A percentile compares a stretch with the other conserved stretches of the same genome.
These are phyloP conservation scores for Sceliomorpha sp. DNA, from an alignment of 2,888 invertebrate genomes.

Conservation along the genomic window DNA sequence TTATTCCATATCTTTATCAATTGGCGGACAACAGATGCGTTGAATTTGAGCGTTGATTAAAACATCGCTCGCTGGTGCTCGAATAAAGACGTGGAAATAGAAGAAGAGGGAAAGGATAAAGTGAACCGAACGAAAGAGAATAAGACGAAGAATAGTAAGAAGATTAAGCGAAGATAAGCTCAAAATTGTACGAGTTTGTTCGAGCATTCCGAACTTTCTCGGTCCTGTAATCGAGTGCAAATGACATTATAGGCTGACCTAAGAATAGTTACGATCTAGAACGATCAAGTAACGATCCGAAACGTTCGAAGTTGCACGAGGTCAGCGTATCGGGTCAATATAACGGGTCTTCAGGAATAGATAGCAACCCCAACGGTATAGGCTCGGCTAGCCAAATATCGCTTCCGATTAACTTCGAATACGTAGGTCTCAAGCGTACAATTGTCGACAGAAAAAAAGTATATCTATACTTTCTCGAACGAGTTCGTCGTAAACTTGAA, in stretches of 20 bases:
- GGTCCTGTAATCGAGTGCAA: constrained; percentile 36
- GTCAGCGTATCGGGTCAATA: constrained; percentile 42
- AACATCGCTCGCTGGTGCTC: no score
- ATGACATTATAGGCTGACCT: constrained; percentile 45
- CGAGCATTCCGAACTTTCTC: constrained; percentile 11
- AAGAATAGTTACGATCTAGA: constrained; percentile 46
- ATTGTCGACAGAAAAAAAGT: constrained; percentile 12
- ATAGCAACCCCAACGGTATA: constrained; percentile 15
- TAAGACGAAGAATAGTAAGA: constrained; percentile 11
- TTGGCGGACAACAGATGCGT: no score
- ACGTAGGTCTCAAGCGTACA: constrained; percentile 3
- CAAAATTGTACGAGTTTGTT: constrained; percentile 11
- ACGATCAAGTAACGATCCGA: constrained; percentile 45
- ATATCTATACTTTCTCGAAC: no score
- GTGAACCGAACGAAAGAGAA: no score
- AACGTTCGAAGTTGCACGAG: constrained; percentile 35
- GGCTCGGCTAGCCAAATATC: constrained; percentile 33
- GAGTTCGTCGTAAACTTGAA: no score
- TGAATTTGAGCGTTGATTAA: no score
- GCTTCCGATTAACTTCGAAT: constrained; percentile 31
- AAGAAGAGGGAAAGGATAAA: no score
- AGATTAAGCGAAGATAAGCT: constrained; percentile 9
- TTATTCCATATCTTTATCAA: no score
- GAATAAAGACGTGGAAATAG: no score
- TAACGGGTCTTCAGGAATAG: constrained; percentile 33